Percentiles rank a stretch among this genome's conserved stretches.
Evolutionary conservation across 2,797 vertebrate species (phyloP).

Genomic region (Alfaro cultratus): DNA sequence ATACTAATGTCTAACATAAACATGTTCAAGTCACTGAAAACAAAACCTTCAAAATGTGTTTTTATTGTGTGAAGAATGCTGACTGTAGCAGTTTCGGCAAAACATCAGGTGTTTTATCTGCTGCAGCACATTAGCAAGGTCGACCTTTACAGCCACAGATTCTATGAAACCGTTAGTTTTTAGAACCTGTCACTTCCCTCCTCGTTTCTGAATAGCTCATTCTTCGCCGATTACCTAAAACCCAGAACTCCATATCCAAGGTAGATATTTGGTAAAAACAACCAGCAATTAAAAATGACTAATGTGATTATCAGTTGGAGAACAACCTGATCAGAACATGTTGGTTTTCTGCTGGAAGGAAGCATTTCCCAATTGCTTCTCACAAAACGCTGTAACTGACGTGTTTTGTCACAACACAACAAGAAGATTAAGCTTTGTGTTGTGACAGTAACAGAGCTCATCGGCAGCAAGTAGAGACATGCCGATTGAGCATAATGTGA

Average conservation of each 20-base stretch:
- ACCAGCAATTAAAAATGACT: neutral
- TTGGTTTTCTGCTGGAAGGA: neutral
- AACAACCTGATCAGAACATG: neutral
- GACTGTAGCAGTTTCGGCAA: neutral
- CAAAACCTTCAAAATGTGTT: neutral
- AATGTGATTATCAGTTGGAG: neutral
- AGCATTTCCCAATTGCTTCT: neutral
- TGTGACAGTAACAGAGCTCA: slow-evolving; percentile 1
- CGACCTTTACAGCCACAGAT: neutral
- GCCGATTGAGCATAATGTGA: slow-evolving; percentile 36
- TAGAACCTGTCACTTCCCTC: neutral
- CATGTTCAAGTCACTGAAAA: neutral
- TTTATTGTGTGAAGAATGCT: neutral
- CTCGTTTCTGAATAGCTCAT: neutral
- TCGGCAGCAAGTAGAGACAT: slow-evolving; percentile 37
- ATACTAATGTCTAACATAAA: neutral
- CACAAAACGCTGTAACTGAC: neutral
- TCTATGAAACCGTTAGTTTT: neutral
- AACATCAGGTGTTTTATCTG: neutral
- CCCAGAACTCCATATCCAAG: neutral
- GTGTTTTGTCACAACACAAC: slow-evolving; percentile 18
- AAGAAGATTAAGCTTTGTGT: slow-evolving; percentile 13
- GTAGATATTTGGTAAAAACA: neutral
- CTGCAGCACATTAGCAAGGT: neutral
- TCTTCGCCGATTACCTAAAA: neutral